Evolutionary conservation across 2,113 vertebrate species (phyloP).

Genomic region (Tragelaphus imberbis): DNA sequence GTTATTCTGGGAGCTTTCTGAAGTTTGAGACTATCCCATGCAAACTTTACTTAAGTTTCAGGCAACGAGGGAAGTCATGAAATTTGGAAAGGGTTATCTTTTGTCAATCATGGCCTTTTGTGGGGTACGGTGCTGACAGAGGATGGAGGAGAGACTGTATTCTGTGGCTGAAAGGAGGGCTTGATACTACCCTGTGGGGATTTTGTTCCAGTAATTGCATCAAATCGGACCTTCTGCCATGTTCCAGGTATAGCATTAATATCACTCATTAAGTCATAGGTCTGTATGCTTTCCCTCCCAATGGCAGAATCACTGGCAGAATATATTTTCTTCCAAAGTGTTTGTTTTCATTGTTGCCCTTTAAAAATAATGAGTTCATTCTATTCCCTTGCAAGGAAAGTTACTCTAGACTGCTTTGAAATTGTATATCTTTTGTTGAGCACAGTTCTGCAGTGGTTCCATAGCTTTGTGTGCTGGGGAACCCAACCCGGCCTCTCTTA

Average conservation of each 20-base stretch:
- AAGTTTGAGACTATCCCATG: conserved; percentile 50
- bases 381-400: conserved; percentile 70
- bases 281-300: background rate
- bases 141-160: conserved; percentile 24
- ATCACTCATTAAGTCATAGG: conserved; percentile 9
- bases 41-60: conserved; percentile 59
- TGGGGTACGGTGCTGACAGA: conserved; percentile 50
- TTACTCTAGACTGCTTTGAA: conserved; percentile 80
- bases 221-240: conserved; percentile 22
- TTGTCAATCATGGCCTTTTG: conserved; percentile 43
- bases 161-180: conserved; percentile 36
- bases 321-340: conserved; percentile 72
- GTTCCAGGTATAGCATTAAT: conserved; percentile 21
- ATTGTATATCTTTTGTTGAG: conserved; percentile 81
- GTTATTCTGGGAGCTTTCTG: conserved; percentile 52
- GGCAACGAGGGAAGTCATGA: conserved; percentile 27
- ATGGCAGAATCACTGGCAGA: conserved; percentile 43
- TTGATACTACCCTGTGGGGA: background rate
- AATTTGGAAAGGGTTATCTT: conserved; percentile 59
- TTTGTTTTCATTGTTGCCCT: conserved; percentile 80
- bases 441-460: conserved; percentile 73
- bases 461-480: conserved; percentile 79
- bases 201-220: conserved; percentile 50
- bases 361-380: conserved; percentile 74
- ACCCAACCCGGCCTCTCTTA: conserved; percentile 74